Evolutionary conservation across 2,797 vertebrate species (phyloP).

Genomic region (Dallia pectoralis): DNA sequence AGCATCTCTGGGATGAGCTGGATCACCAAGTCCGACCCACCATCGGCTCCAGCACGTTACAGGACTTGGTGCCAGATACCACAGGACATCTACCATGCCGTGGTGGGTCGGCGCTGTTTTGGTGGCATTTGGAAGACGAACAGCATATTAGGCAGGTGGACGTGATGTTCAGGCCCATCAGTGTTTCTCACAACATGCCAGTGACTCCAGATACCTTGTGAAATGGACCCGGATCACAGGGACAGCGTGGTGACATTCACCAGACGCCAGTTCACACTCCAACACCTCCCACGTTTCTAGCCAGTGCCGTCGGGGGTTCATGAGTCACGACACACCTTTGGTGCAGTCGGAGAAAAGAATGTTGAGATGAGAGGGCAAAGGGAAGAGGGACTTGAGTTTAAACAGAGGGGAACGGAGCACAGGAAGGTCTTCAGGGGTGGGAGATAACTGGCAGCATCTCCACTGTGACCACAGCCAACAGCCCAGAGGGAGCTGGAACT

Average conservation of each 20-base stretch:
- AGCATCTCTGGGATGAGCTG: too few species aligned
- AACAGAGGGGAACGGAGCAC: slow-evolving; percentile 5
- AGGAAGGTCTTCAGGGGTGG: slow-evolving; percentile 1
- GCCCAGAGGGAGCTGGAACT: not conserved
- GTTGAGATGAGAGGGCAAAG: not conserved
- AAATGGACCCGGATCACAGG: not conserved
- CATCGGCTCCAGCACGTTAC: too few species aligned
- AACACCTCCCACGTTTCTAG: not conserved
- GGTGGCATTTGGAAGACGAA: too few species aligned
- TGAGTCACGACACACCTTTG: slow-evolving; percentile 3
- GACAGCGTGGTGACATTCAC: slow-evolving; percentile 24
- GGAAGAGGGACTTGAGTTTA: not conserved
- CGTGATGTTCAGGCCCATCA: too few species aligned
- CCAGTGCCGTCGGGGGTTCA: not conserved
- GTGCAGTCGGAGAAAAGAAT: not conserved
- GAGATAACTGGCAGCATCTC: slow-evolving; percentile 8
- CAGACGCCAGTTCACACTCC: slow-evolving; percentile 26
- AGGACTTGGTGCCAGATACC: too few species aligned
- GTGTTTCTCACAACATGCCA: not conserved
- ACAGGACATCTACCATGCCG: too few species aligned
- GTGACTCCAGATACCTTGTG: not conserved
- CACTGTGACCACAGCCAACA: not conserved
- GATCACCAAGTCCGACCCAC: too few species aligned
- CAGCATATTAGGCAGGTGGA: too few species aligned
- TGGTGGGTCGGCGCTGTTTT: too few species aligned